Evolutionary conservation across 2,888 invertebrate species (phyloP).

Genomic region (Melanotus villosus): DNA sequence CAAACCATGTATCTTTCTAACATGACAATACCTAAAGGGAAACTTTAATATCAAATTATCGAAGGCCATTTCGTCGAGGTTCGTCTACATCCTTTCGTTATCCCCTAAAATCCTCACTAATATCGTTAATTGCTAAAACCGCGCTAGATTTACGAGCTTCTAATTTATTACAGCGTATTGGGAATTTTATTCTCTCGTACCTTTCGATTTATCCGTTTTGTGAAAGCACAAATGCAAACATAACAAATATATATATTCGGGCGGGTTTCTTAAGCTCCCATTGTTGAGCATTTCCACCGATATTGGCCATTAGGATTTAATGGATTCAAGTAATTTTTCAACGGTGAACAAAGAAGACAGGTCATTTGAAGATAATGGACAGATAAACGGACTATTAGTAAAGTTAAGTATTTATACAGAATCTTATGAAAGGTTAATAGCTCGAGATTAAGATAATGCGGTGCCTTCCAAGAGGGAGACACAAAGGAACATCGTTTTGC

Average conservation of each 20-base stretch:
- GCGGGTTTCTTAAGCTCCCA: neutral
- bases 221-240: neutral
- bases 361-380: conserved; percentile 15
- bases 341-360: conserved; percentile 15
- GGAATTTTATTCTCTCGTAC: conserved; percentile 33
- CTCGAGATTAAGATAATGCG: conserved; percentile 6
- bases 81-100: conserved; percentile 43
- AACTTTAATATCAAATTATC: conserved; percentile 37
- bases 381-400: conserved; percentile 20
- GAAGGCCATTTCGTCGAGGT: conserved; percentile 27
- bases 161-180: conserved; percentile 44
- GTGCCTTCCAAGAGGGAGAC: neutral
- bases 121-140: conserved; percentile 49
- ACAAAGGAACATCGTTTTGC: too few relatives aligned
- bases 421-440: conserved; percentile 14
- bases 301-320: conserved; percentile 1
- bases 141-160: conserved; percentile 41
- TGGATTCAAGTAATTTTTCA: conserved; percentile 13
- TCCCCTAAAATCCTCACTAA: conserved; percentile 47
- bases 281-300: neutral
- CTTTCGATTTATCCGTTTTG: conserved; percentile 5
- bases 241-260: conserved; percentile 8
- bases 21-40: neutral
- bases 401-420: conserved; percentile 17
- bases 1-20: too few relatives aligned